Conservation (phyloP, 2,113 vertebrate genomes). For the Ondatra zibethicus region DNA sequence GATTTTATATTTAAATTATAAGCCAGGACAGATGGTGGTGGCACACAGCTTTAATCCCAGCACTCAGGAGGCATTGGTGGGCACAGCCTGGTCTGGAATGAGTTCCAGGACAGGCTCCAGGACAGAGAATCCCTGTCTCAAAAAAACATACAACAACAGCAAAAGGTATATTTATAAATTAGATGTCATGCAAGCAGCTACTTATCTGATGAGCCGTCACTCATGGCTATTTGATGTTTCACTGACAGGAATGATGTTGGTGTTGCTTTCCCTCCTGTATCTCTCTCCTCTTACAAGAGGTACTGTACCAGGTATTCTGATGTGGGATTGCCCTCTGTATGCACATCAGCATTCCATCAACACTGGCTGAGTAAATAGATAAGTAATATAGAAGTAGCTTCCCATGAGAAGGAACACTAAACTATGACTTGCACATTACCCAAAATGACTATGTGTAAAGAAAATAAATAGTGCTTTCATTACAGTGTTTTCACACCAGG, state of each 20-base stretch:
- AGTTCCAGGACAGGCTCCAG: neutral
- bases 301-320: neutral
- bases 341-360: neutral
- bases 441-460: neutral
- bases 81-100: neutral
- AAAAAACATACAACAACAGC: neutral
- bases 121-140: neutral
- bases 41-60: neutral
- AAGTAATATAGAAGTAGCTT: neutral
- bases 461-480: slow-evolving; percentile 31
- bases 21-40: neutral
- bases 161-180: neutral
- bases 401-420: slow-evolving; percentile 12
- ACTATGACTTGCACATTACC: neutral
- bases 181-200: neutral
- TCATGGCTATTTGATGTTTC: neutral
- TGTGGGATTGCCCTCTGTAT: too few species aligned
- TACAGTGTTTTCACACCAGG: neutral
- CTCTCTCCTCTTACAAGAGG: neutral
- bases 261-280: neutral
- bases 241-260: neutral
- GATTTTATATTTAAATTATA: slow-evolving; percentile 35
- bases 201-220: neutral
- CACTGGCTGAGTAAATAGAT: neutral
- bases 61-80: neutral